These are phyloP conservation scores for Poecilia latipinna DNA, from an alignment of 2,113 vertebrate genomes.

Conservation along the genomic window DNA sequence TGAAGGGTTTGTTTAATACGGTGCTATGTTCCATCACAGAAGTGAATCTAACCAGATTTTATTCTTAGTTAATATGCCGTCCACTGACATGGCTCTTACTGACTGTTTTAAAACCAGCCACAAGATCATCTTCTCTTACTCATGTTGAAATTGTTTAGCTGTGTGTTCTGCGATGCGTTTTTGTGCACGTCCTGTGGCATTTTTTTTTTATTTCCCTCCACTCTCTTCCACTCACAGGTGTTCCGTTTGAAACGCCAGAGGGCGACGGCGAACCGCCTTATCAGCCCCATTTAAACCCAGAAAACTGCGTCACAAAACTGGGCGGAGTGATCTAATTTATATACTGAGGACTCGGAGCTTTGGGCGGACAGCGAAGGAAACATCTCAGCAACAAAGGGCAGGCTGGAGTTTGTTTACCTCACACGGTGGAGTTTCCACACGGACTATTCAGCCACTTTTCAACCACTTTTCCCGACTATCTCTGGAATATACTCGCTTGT, in stretches of 20 bases:
- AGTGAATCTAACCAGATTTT: no score
- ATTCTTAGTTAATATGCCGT: no score
- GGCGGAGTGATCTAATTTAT: background rate
- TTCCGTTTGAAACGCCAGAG: background rate
- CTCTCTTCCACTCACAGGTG: background rate
- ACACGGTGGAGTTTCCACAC: slow-evolving; percentile 1
- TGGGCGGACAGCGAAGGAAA: slow-evolving; percentile 5
- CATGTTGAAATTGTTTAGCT: no score
- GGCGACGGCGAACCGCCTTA: background rate
- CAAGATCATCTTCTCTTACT: background rate
- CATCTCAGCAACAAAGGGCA: slow-evolving; percentile 19
- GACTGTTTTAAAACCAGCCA: background rate
- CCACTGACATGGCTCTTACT: no score
- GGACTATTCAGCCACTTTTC: background rate
- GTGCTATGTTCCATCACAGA: background rate
- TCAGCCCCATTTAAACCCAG: background rate
- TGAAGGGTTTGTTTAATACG: background rate
- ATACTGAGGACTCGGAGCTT: no score
- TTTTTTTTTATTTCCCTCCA: background rate
- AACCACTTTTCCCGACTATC: background rate
- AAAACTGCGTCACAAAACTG: background rate
- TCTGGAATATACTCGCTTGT: slow-evolving; percentile 12
- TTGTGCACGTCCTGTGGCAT: background rate
- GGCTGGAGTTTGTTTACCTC: slow-evolving; percentile 23
- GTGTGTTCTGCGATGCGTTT: no score